A percentile compares a stretch with the other conserved stretches of the same genome.
phyloP scores from a whole-genome alignment of 1,140 invertebrate species.

The Himalopsyche phryganea region DNA sequence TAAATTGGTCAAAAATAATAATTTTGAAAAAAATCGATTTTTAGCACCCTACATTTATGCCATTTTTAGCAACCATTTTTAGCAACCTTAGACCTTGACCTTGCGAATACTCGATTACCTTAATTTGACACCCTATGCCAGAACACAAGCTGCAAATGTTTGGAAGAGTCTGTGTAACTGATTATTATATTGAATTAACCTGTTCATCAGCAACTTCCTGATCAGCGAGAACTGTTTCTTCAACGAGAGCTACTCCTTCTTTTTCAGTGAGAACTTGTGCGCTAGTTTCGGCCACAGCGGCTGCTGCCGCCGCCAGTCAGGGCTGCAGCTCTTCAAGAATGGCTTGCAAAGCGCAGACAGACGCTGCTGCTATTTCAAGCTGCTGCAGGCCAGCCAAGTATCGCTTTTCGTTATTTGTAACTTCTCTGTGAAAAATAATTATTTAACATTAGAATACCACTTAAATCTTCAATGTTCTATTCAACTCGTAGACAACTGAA shows the following conservation, averaged over 20 bases:
- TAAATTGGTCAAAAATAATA: slow-evolving; percentile 7
- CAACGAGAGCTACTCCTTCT: slow-evolving; percentile 75
- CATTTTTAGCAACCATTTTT: too few species aligned
- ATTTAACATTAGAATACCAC: not conserved
- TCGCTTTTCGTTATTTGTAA: slow-evolving; percentile 62
- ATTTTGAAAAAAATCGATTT: slow-evolving; percentile 1
- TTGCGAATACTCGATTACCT: too few species aligned
- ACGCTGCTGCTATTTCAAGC: slow-evolving; percentile 75
- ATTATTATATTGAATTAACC: too few species aligned
- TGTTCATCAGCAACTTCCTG: slow-evolving; percentile 64
- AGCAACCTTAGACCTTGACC: too few species aligned
- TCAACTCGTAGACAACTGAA: too few species aligned
- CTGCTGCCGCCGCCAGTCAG: slow-evolving; percentile 78
- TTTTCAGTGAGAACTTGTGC: slow-evolving; percentile 78
- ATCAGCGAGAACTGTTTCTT: slow-evolving; percentile 65
- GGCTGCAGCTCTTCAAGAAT: slow-evolving; percentile 84
- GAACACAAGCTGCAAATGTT: too few species aligned
- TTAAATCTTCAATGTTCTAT: too few species aligned
- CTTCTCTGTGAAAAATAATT: slow-evolving; percentile 50
- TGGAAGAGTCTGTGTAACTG: too few species aligned
- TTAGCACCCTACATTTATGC: too few species aligned
- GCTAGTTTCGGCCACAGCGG: slow-evolving; percentile 77
- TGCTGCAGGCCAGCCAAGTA: slow-evolving; percentile 87
- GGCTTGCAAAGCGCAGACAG: slow-evolving; percentile 82
- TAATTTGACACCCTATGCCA: too few species aligned